phyloP scores from a whole-genome alignment of 1,140 invertebrate species.

The Aethina tumida region DNA sequence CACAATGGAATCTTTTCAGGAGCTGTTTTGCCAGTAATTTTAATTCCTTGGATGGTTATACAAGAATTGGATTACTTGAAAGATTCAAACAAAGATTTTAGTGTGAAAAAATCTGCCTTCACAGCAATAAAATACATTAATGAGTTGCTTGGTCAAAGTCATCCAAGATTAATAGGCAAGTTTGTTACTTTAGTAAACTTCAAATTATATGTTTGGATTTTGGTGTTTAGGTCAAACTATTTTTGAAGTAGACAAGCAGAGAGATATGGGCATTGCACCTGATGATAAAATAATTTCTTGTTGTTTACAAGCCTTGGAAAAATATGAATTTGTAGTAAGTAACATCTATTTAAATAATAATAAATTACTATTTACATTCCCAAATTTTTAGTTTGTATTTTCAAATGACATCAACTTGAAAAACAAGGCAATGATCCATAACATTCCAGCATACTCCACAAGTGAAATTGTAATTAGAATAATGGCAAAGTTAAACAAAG shows the following conservation, averaged over 20 bases:
- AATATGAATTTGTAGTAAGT: conserved; percentile 23
- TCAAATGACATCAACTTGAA: conserved; percentile 23
- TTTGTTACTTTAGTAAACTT: conserved; percentile 1
- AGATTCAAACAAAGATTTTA: conserved; percentile 8
- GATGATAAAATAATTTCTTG: conserved; percentile 26
- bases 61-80: conserved; percentile 24
- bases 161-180: conserved; percentile 18
- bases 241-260: conserved; percentile 18
- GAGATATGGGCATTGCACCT: conserved; percentile 16
- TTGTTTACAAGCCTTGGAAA: conserved; percentile 21
- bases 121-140: conserved; percentile 21
- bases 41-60: conserved; percentile 26
- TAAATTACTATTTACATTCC: conserved; percentile 1
- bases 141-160: conserved; percentile 9
- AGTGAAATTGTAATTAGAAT: conserved; percentile 17
- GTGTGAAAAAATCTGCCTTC: conserved; percentile 11
- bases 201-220: conserved; percentile 1
- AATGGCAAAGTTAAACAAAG: conserved; percentile 4
- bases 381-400: conserved; percentile 17
- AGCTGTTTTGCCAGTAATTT: conserved; percentile 15
- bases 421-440: conserved; percentile 19
- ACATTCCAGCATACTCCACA: conserved; percentile 12
- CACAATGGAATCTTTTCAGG: conserved; percentile 12
- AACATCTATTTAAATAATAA: neutral
- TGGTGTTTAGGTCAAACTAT: conserved; percentile 22